Evolutionary conservation across 2,797 vertebrate genomes (phyloP), one percentile per base, ranked within the genome.

Genomic region (Falco peregrinus): DNA sequence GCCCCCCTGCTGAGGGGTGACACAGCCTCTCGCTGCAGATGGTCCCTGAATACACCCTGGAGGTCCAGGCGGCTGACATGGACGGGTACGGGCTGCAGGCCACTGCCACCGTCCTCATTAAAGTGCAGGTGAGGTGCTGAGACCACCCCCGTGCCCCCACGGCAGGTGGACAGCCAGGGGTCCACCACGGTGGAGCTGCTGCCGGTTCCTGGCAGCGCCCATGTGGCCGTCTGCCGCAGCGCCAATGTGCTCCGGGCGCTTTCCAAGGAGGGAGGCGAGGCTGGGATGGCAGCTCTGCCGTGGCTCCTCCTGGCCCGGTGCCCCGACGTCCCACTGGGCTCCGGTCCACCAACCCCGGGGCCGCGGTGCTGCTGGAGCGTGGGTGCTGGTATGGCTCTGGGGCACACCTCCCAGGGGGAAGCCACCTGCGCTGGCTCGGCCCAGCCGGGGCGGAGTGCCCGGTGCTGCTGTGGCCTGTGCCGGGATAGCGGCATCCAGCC

Each of bases 191-290:
- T 3, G 31, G 37, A 25, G 41, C 47, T 0, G 0, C 7, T 13
- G 60, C 12, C 10, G 11, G 50, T 47, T 88, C 60, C 61, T 10
- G 17, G n/a, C 47, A 84, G 48, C 59, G 9, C 60, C 41, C 31
- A 10, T 0, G 0, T 56, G 37, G 69, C 37, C 1, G 0, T 57
- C 48, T 1, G 5, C n/a, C 0, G 2, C 10, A 4, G 22, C 2
- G 2, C 29, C 2, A 0, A 43, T 0, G 2, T 0, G 2, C 71
- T 90, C 50, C 21, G 3, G 67, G 83, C 11, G 2, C 54, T 88
- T 90, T n/a, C 59, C 71, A 3, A 4, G 35, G 67, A 51, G 54
- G 69, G 28, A 82, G 47, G 60, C 0, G 7, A 60, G 64, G 16
- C 59, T 1, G 50, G 59, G 26, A 57, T 11, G 50, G 53, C 17